Evolutionary conservation across 2,888 invertebrate species (phyloP), one percentile per base, ranked within the genome.

Genomic region (Tethea ocularis): DNA sequence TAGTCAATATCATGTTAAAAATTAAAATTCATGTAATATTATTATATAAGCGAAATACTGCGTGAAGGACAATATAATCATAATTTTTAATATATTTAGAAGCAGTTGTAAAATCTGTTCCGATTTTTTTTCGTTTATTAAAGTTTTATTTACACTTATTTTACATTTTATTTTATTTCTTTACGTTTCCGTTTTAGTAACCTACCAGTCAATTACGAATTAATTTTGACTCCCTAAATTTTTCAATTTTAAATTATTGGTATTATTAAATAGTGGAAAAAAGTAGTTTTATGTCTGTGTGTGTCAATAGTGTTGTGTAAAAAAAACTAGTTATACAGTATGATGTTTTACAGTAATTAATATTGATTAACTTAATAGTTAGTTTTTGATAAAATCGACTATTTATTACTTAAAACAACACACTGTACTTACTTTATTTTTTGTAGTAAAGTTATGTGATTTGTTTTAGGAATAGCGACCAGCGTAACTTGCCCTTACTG

Each of bases 141-240:
- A 74, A 79, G 77, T 78, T 69, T 75, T 69, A 72, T 72, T 78
- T 78, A 68, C 77, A 78, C 83, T 79, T 62, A 75, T 71, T 75
- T 75, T 77, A 68, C 74, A 77, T 67, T 77, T 80, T 74, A 72
- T 63, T 75, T 78, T 78, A 67, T 0, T 13, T 58, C 70, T 80
- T 77, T 66, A 62, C 69, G 71, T 69, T 62, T 57, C 67, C 66
- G 71, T 67, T 51, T 60, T 78, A 81, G 63, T 63, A 79, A 80
- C 88, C 90, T 90, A 90, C 89, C 87, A 89, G 91, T 92, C 91
- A 92, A 91, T 92, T 92, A 91, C 64, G 60, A 61, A 69, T 78
- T 83, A 60, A 68, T 80, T 89, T 91, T 78, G 92, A 90, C 92
- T 93, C 92, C 92, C 92, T 93, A 91, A 92, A 91, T 91, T 93